These are phyloP conservation scores for Hymenochirus boettgeri DNA, from an alignment of 2,113 vertebrate species.

Conservation along the genomic window DNA sequence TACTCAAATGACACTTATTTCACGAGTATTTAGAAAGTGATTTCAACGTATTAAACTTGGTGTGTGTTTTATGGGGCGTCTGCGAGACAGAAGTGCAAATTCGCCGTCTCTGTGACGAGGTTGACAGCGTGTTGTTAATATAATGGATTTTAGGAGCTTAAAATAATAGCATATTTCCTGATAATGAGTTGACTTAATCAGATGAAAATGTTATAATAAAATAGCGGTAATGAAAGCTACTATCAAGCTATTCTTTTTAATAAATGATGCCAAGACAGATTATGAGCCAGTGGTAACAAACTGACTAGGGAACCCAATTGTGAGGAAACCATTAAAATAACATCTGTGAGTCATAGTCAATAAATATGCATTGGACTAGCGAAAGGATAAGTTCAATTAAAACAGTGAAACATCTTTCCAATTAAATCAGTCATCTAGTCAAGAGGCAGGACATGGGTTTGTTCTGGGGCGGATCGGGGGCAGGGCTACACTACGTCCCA, in stretches of 20 bases:
- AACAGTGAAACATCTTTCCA: too few relatives aligned
- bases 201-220: constrained; percentile 33
- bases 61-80: background rate
- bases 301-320: constrained; percentile 21
- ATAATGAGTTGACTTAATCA: constrained; percentile 10
- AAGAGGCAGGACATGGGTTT: too few relatives aligned
- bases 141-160: constrained; percentile 3
- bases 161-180: background rate
- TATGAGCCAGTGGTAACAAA: constrained; percentile 8
- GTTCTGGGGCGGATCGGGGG: too few relatives aligned
- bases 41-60: background rate
- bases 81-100: background rate
- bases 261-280: background rate
- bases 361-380: too few relatives aligned
- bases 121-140: background rate
- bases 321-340: background rate
- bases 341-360: constrained; percentile 10
- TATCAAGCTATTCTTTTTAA: background rate
- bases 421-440: too few relatives aligned
- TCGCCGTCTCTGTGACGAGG: background rate
- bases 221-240: constrained; percentile 11
- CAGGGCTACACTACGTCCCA: too few relatives aligned
- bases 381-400: too few relatives aligned
- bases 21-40: background rate
- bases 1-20: background rate